phyloP scores from a whole-genome alignment of 2,113 vertebrate genomes.

The Ceyx cyanopectus region DNA sequence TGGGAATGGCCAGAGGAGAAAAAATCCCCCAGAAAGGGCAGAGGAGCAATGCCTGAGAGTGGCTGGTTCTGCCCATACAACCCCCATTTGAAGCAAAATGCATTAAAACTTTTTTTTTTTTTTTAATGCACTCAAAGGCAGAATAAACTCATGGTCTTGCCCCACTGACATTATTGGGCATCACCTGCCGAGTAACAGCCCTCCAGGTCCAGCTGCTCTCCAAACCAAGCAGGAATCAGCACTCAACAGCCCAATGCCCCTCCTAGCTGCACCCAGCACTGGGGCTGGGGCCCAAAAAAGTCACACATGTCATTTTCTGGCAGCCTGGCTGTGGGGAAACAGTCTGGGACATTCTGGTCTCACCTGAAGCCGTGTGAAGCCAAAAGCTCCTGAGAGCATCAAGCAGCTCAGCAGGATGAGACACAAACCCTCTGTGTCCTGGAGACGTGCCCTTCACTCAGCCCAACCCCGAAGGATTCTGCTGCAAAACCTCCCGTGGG shows the following conservation, averaged over 20 bases:
- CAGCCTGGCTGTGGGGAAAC: neutral
- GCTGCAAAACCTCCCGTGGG: neutral
- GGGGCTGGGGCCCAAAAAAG: neutral
- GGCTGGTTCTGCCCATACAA: neutral
- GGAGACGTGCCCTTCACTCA: rapidly evolving
- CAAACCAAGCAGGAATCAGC: neutral
- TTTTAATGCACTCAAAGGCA: neutral
- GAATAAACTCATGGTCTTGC: neutral
- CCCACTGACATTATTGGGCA: neutral
- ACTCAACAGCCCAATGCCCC: neutral
- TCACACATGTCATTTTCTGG: rapidly evolving
- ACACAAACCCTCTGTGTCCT: neutral
- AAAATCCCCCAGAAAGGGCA: neutral
- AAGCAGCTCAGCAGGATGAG: rapidly evolving
- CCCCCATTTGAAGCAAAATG: neutral
- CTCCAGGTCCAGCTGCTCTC: neutral
- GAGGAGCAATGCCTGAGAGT: neutral
- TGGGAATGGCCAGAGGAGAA: neutral
- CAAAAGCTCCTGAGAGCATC: neutral
- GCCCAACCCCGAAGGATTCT: neutral
- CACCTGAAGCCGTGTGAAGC: neutral
- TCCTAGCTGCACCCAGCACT: neutral
- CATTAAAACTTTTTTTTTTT: neutral
- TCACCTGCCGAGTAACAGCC: neutral
- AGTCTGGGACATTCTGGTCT: neutral